Percentiles rank a stretch among this genome's conserved stretches.
Conservation (phyloP, 2,888 invertebrate species). For the Hydropsyche betteni region DNA sequence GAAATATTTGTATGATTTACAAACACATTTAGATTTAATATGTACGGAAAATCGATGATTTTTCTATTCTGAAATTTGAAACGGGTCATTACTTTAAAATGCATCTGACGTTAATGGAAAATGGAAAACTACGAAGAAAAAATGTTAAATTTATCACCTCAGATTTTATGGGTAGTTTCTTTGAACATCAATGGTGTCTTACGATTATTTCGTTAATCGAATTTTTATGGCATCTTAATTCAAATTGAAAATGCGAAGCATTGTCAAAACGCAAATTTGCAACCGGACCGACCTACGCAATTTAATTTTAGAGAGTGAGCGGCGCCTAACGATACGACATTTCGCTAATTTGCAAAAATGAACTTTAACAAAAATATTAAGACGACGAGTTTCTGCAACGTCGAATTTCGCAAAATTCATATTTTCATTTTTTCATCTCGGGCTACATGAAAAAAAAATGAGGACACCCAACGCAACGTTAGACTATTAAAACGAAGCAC, state of each 20-base stretch:
- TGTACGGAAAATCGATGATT: no score
- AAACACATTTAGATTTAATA: no score
- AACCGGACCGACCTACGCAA: no score
- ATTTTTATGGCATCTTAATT: neutral
- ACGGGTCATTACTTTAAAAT: no score
- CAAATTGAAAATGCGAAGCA: neutral
- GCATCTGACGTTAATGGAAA: no score
- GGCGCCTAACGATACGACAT: slow-evolving; percentile 17
- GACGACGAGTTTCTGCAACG: neutral
- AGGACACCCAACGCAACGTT: slow-evolving; percentile 6
- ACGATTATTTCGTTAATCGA: slow-evolving; percentile 1
- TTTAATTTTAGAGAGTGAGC: no score
- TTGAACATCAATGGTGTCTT: neutral
- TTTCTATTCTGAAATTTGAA: no score
- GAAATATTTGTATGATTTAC: no score
- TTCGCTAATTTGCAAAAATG: slow-evolving; percentile 13
- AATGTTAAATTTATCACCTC: no score
- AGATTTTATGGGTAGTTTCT: no score
- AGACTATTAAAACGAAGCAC: slow-evolving; percentile 15
- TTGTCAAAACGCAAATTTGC: no score
- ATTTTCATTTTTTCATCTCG: slow-evolving; percentile 8
- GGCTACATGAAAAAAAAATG: neutral
- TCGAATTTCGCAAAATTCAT: slow-evolving; percentile 22
- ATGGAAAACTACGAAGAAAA: no score
- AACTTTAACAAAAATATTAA: slow-evolving; percentile 13